Percentiles rank a stretch among this genome's conserved stretches.
Evolutionary conservation across 2,113 vertebrate species (phyloP).

Genomic region (Pomatostomus ruficeps): DNA sequence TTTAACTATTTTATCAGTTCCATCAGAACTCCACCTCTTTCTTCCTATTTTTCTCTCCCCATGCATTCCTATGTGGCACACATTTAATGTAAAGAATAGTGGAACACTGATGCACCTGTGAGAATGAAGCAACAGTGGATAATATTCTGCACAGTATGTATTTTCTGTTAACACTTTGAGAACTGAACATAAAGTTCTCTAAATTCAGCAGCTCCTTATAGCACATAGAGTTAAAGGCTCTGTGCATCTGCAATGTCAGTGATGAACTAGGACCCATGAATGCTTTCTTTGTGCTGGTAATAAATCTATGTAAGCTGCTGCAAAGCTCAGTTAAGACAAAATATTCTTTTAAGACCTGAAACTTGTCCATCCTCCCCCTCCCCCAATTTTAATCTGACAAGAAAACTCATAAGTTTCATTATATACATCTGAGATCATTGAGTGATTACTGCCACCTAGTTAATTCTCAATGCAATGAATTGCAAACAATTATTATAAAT

Average conservation of each 20-base stretch:
- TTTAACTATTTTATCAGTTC: background rate
- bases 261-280: background rate
- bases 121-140: background rate
- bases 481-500: background rate
- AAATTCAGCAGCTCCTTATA: background rate
- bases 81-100: background rate
- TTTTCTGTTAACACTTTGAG: background rate
- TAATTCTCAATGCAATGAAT: background rate
- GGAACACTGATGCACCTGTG: background rate
- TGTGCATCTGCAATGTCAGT: background rate
- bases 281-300: background rate
- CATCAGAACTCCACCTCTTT: background rate
- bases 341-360: background rate
- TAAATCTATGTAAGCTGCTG: background rate
- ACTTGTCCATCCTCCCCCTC: background rate
- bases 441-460: constrained; percentile 48
- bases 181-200: background rate
- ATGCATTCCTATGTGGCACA: background rate
- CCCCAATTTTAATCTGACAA: background rate
- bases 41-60: background rate
- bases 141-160: background rate
- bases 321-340: background rate
- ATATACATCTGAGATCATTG: background rate
- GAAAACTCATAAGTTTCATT: background rate
- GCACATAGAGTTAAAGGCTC: background rate